phyloP scores from a whole-genome alignment of 2,888 invertebrate species.

The Hesperia comma region DNA sequence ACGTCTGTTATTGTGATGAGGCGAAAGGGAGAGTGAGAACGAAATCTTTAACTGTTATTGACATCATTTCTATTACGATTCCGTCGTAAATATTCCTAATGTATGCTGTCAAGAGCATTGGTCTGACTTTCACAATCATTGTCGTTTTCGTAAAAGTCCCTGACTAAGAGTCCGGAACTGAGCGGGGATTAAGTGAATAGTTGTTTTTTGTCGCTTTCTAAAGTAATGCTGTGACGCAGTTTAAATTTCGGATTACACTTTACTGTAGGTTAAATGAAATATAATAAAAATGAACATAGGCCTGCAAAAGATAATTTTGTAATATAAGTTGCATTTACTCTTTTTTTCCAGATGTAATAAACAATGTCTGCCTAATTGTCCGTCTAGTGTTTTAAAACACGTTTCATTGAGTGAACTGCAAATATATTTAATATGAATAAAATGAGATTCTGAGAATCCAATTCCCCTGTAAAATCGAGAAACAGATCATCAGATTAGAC shows the following conservation, averaged over 20 bases:
- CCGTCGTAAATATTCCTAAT: slow-evolving; percentile 44
- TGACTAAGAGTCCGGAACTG: slow-evolving; percentile 27
- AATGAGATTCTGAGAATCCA: neutral
- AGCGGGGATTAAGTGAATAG: slow-evolving; percentile 29
- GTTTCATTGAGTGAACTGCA: neutral
- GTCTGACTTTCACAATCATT: slow-evolving; percentile 43
- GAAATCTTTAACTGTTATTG: slow-evolving; percentile 42
- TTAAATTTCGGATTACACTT: slow-evolving; percentile 3
- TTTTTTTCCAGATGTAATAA: neutral
- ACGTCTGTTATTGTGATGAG: slow-evolving; percentile 39
- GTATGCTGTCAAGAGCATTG: slow-evolving; percentile 42
- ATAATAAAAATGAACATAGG: neutral
- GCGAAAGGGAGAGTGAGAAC: slow-evolving; percentile 40
- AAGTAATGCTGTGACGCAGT: slow-evolving; percentile 1
- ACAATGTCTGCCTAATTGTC: too few relatives aligned
- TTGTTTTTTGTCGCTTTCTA: slow-evolving; percentile 22
- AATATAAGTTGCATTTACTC: neutral
- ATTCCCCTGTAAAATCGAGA: neutral
- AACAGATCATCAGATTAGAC: slow-evolving; percentile 4
- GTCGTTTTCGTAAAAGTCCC: slow-evolving; percentile 37
- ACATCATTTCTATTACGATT: slow-evolving; percentile 45
- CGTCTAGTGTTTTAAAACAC: neutral
- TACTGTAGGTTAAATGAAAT: too few relatives aligned
- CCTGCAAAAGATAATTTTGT: neutral
- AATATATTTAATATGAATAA: neutral